phyloP scores from a whole-genome alignment of 2,888 invertebrate genomes.

The Drosophila parthenogenetica region DNA sequence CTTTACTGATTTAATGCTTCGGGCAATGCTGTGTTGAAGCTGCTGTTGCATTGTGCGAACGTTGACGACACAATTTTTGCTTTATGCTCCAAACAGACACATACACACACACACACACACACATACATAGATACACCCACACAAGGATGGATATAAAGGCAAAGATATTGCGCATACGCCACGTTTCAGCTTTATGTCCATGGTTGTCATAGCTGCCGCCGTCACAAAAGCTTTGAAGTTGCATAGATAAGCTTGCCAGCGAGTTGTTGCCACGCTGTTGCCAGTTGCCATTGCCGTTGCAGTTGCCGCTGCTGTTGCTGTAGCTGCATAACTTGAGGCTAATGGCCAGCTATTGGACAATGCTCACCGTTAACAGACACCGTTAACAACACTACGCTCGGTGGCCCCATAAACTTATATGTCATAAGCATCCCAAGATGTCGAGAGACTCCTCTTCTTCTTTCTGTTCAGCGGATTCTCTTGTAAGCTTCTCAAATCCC shows the following conservation, averaged over 20 bases:
- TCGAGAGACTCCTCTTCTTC: neutral
- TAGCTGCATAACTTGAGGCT: constrained; percentile 71
- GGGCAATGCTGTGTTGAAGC: constrained; percentile 32
- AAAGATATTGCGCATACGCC: constrained; percentile 77
- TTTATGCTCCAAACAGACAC: constrained; percentile 47
- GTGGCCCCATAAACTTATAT: constrained; percentile 59
- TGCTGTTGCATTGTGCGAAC: constrained; percentile 52
- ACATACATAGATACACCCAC: neutral
- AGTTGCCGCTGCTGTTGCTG: constrained; percentile 49
- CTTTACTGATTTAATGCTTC: constrained; percentile 59
- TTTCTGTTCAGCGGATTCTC: constrained; percentile 16
- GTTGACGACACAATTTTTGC: constrained; percentile 74
- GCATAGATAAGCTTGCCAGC: constrained; percentile 58
- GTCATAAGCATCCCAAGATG: constrained; percentile 51
- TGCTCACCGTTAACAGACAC: constrained; percentile 46
- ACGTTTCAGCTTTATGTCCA: constrained; percentile 62
- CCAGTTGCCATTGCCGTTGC: constrained; percentile 35
- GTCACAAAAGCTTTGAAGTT: constrained; percentile 79
- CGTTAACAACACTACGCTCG: constrained; percentile 18
- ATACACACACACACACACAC: constrained; percentile 13
- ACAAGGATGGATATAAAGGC: constrained; percentile 35
- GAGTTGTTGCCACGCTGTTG: constrained; percentile 39
- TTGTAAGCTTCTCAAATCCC: constrained; percentile 30
- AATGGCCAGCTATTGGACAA: constrained; percentile 61
- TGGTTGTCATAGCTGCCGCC: constrained; percentile 51